A percentile compares a stretch with the other conserved stretches of the same genome.
Conservation (phyloP, 1,140 invertebrate species). For the Heliconius nattereri region DNA sequence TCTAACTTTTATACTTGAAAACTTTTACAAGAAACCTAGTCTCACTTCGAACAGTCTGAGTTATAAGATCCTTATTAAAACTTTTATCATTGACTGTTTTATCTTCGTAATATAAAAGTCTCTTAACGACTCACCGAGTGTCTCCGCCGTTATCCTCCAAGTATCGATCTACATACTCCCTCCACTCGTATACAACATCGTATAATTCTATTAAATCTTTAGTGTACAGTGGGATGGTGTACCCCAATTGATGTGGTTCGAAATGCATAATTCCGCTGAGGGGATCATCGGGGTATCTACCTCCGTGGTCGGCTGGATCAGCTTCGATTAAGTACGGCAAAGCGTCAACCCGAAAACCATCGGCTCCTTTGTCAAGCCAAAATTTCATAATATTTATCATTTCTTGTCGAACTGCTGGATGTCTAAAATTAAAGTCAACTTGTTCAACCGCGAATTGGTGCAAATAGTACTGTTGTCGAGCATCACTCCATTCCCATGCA, state of each 20-base stretch:
- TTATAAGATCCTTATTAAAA: constrained; percentile 45
- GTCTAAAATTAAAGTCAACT: constrained; percentile 87
- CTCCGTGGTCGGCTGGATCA: constrained; percentile 72
- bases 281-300: constrained; percentile 83
- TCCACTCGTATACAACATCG: constrained; percentile 84
- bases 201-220: constrained; percentile 83
- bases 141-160: constrained; percentile 73
- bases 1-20: constrained; percentile 32
- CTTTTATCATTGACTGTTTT: constrained; percentile 38
- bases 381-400: constrained; percentile 82
- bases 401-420: constrained; percentile 79
- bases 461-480: constrained; percentile 85
- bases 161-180: constrained; percentile 82
- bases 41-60: constrained; percentile 33
- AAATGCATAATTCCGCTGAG: constrained; percentile 63
- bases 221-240: constrained; percentile 83
- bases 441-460: constrained; percentile 85
- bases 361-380: constrained; percentile 86
- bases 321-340: constrained; percentile 84
- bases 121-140: constrained; percentile 54
- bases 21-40: constrained; percentile 33
- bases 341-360: constrained; percentile 87
- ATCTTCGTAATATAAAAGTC: constrained; percentile 32
- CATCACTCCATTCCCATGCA: constrained; percentile 85
- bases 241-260: constrained; percentile 72